These are phyloP conservation scores for Prunella fulvescens DNA, from an alignment of 2,113 vertebrate species.

Conservation along the genomic window DNA sequence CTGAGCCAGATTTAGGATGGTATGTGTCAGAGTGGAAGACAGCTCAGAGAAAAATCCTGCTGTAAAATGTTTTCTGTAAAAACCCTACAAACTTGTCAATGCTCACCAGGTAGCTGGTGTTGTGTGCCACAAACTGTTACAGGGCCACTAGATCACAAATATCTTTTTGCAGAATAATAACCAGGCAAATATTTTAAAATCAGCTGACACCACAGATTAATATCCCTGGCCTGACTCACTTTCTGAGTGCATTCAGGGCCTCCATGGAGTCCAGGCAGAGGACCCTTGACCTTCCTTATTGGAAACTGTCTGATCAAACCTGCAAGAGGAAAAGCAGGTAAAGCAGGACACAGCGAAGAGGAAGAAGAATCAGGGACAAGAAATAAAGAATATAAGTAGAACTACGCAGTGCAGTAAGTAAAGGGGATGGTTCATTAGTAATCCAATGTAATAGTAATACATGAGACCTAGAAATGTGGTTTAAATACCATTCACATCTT, in stretches of 20 bases:
- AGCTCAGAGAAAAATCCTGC: not conserved
- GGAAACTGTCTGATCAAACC: not conserved
- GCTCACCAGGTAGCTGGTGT: not conserved
- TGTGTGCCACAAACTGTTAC: not conserved
- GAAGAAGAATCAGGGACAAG: not conserved
- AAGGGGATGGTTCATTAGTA: not conserved
- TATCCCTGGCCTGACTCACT: not conserved
- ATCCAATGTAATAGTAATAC: not conserved
- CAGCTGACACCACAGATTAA: not conserved
- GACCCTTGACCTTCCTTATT: not conserved
- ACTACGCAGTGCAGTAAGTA: not conserved
- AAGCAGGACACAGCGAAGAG: not conserved
- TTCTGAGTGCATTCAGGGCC: not conserved
- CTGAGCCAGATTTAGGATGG: not conserved
- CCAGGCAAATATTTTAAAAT: not conserved
- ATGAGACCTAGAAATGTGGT: not conserved
- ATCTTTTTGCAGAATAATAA: not conserved
- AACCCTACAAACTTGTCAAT: not conserved
- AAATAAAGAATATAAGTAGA: not conserved
- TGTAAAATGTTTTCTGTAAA: not conserved
- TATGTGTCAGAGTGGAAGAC: not conserved
- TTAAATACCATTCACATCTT: not conserved
- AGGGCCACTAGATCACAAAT: not conserved
- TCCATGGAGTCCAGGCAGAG: not conserved
- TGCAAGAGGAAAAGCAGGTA: not conserved